Conservation (phyloP, 2,113 vertebrate genomes). For the Rhynchomys soricoides region DNA sequence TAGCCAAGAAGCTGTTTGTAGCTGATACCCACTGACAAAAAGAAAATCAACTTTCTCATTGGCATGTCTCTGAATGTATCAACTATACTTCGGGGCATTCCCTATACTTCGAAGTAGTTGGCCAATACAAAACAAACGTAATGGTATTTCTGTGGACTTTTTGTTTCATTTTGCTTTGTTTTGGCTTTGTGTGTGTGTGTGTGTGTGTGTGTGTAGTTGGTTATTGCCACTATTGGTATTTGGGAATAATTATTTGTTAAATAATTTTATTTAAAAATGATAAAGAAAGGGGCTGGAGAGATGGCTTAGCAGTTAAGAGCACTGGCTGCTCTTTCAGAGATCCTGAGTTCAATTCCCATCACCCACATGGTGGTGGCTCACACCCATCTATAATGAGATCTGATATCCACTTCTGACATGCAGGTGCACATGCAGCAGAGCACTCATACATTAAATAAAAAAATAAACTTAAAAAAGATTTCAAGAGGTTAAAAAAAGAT, state of each 20-base stretch:
- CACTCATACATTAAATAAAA: too few relatives aligned
- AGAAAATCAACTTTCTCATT: neutral
- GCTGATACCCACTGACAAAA: neutral
- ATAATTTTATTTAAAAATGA: neutral
- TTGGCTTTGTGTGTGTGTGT: neutral
- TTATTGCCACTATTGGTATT: neutral
- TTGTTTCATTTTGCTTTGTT: neutral
- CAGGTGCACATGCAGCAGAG: too few relatives aligned
- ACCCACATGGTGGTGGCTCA: too few relatives aligned
- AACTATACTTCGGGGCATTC: neutral
- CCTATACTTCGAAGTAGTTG: neutral
- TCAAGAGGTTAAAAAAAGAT: too few relatives aligned
- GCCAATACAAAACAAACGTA: neutral
- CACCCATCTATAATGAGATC: too few relatives aligned
- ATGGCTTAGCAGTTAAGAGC: too few relatives aligned
- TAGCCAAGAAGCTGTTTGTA: neutral
- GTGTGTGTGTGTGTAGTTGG: neutral
- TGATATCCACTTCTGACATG: too few relatives aligned
- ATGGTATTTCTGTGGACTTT: neutral
- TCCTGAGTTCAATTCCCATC: too few relatives aligned
- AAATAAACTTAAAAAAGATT: too few relatives aligned
- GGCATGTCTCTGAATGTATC: neutral
- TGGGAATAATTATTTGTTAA: conserved; percentile 17
- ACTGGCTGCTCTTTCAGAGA: too few relatives aligned
- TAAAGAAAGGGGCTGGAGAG: too few relatives aligned